Evolutionary conservation across 2,888 invertebrate species (phyloP), one percentile per base, ranked within the genome.

Genomic region (Melipona beecheii): DNA sequence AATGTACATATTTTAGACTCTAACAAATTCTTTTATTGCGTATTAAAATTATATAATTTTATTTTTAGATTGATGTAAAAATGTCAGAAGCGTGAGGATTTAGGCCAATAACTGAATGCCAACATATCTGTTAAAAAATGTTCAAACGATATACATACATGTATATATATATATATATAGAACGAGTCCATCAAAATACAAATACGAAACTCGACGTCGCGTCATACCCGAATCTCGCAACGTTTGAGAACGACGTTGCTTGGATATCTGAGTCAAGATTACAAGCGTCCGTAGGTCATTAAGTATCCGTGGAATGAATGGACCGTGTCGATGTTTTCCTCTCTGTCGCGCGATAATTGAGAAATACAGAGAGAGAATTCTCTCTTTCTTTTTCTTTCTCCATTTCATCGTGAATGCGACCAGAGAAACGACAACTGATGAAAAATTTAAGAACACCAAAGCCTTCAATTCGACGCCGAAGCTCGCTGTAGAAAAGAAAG

Each of bases 261-360:
- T 79, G 83, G 78, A 86, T 81, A 62, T 73, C 43, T 24, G 43
- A 43, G 71, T 36, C 56, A 31, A 75, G 81, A 80, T 75, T 74
- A 75, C 71, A 19, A 75, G 85, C 56, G 84, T 80, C 77, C 78
- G 84, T 81, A 85, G 85, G 83, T 87, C 87, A 88, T 91, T 91
- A 89, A 90, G 87, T 87, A 91, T 89, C 89, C 82, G 72, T 81
- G 81, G 89, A 43, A 90, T 88, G 91, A 91, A 91, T 87, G 92
- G 88, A 89, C 84, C 84, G 85, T 77, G 79, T 83, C 84, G 75
- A 66, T 76, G 75, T 81, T 79, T 83, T 78, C 71, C 73, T 78
- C 74, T 83, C 81, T 70, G 80, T 64, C 82, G 78, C 86, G 83
- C 73, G 87, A 86, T 91, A 89, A 90, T 90, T 90, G 87, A 90